Conservation (phyloP, 2,113 vertebrate species). For the Lepus americanus region DNA sequence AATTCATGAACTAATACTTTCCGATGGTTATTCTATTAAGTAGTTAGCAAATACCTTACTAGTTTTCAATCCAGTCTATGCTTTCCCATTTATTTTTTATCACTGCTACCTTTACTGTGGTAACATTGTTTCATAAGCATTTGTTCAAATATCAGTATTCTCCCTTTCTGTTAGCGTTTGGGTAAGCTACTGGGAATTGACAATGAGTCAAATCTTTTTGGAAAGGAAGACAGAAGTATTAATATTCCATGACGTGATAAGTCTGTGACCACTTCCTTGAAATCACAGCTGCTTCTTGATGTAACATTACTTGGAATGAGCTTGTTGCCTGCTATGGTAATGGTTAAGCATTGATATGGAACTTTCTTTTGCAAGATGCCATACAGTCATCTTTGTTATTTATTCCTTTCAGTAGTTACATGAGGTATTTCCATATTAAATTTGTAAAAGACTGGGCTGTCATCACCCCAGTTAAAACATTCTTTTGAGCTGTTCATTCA, state of each 20-base stretch:
- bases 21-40: background rate
- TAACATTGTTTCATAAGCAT: background rate
- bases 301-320: conserved; percentile 59
- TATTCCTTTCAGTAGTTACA: conserved; percentile 57
- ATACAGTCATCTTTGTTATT: conserved; percentile 65
- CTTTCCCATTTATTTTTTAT: conserved; percentile 38
- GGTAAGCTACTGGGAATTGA: conserved; percentile 9
- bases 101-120: background rate
- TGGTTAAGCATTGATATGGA: conserved; percentile 47
- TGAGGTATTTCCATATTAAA: conserved; percentile 33
- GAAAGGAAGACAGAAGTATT: background rate
- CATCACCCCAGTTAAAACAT: conserved; percentile 43
- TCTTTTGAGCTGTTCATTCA: conserved; percentile 43
- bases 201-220: conserved; percentile 3
- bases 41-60: background rate
- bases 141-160: background rate
- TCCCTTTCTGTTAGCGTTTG: background rate
- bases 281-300: conserved; percentile 43
- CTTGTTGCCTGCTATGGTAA: conserved; percentile 22
- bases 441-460: background rate
- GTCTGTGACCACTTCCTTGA: conserved; percentile 7
- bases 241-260: conserved; percentile 30
- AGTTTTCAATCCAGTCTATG: background rate
- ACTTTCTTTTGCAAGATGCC: conserved; percentile 55
- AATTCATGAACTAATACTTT: background rate